Evolutionary conservation across 1,140 invertebrate species (phyloP), one percentile per base, ranked within the genome.

Genomic region (Dermatophagoides farinae): DNA sequence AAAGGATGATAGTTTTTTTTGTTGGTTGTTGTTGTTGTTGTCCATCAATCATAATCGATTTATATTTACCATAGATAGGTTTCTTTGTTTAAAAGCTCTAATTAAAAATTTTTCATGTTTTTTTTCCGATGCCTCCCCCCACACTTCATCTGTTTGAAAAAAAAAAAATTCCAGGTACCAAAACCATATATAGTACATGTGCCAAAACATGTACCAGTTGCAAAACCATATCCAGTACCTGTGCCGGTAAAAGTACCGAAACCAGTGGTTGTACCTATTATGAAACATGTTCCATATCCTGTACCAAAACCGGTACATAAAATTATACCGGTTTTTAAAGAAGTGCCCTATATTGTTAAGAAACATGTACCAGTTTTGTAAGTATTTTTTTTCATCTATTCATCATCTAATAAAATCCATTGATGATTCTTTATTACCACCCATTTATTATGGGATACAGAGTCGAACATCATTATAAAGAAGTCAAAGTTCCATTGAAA

Each of bases 311-410:
- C 66, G 62, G 47, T 71, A 62, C 65, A 68, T 64, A 57, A 70
- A 67, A 61, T 70, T 66, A 60, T 66, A 67, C 52, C 68, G 66
- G 59, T 70, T 57, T 52, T 62, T 65, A 70, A 64, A 62, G 69
- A 69, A 37, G 53, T 58, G 37, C 54, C 57, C 46, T 51, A 66
- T 43, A 44, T 57, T 47, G 58, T 64, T 25, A 55, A 64, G 44
- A 64, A 64, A 39, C 64, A 61, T 16, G 60, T 63, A 18, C 62
- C 62, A 52, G 64, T 65, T 46, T 43, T 66, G 64, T 64, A 57
- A 65, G 65, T 46, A 41, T 55, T 50, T 18, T 58, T 23, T 16
- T n/a, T 58, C 39, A 12, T 16, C 47, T 58, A 9, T 22, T 41
- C 57, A 58, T 44, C 6, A 8, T n/a, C 43, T 10, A 25, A 11